Conservation (phyloP, 1,140 invertebrate species). For the Nomia melanderi region DNA sequence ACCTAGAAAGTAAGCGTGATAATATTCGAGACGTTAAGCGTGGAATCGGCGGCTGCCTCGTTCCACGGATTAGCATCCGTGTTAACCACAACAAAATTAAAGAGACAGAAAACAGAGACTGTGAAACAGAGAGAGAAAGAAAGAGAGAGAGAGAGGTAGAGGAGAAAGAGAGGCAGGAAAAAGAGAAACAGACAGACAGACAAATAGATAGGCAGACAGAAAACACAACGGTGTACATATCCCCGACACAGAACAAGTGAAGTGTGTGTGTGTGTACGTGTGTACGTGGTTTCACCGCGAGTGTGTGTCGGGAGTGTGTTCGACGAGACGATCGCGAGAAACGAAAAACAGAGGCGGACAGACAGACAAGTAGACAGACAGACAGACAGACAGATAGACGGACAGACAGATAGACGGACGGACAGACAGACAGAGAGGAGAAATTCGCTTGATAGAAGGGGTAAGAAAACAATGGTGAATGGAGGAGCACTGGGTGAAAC, state of each 20-base stretch:
- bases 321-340: constrained; percentile 59
- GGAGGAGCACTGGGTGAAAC: not conserved
- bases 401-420: too few relatives aligned
- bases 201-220: not conserved
- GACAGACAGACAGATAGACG: not conserved
- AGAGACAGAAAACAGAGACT: too few relatives aligned
- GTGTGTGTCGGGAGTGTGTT: constrained; percentile 52
- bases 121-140: too few relatives aligned
- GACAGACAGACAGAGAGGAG: not conserved
- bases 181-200: too few relatives aligned
- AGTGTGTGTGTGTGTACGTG: constrained; percentile 24
- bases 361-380: not conserved
- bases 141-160: too few relatives aligned
- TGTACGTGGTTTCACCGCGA: constrained; percentile 41
- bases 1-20: constrained; percentile 57
- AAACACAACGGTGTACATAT: constrained; percentile 50
- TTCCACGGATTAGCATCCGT: constrained; percentile 63
- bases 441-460: not conserved
- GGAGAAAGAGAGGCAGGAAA: constrained; percentile 3
- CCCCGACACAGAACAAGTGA: constrained; percentile 41
- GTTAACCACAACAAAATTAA: constrained; percentile 62
- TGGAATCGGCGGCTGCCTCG: constrained; percentile 51
- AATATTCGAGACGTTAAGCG: constrained; percentile 54
- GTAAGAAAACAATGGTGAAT: not conserved
- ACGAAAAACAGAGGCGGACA: constrained; percentile 37